A percentile compares a stretch with the other conserved stretches of the same genome.
Evolutionary conservation across 1,140 invertebrate species (phyloP).

Genomic region (Parapsyche elsis): DNA sequence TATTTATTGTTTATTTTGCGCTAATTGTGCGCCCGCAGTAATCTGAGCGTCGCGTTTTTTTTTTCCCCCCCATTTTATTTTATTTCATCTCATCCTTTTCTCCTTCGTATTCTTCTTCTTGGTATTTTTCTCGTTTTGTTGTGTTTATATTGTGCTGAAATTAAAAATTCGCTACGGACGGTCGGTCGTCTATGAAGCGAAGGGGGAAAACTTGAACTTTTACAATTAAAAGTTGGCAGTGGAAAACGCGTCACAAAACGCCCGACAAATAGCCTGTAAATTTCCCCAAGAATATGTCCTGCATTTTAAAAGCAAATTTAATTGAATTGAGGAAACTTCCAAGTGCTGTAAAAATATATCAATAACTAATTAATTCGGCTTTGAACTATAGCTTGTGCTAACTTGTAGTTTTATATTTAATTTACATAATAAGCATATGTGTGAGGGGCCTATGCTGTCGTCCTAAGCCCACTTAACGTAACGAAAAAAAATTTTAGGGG

Average conservation of each 20-base stretch:
- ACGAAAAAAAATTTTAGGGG: too few relatives aligned
- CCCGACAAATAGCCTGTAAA: background rate
- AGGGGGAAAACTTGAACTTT: conserved; percentile 7
- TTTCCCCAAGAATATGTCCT: background rate
- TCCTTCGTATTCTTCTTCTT: background rate
- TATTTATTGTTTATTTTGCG: conserved; percentile 1
- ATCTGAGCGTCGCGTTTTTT: too few relatives aligned
- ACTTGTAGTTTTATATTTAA: too few relatives aligned
- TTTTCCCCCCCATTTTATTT: background rate
- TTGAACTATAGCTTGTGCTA: too few relatives aligned
- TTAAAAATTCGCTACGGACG: background rate
- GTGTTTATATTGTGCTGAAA: background rate
- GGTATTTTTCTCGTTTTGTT: background rate
- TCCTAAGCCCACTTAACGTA: too few relatives aligned
- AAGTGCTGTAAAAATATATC: too few relatives aligned
- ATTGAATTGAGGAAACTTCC: background rate
- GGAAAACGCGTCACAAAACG: background rate
- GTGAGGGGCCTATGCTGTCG: too few relatives aligned
- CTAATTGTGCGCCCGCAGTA: background rate
- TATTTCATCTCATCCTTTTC: background rate
- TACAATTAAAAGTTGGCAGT: conserved; percentile 15
- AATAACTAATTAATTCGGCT: too few relatives aligned
- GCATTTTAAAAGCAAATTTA: conserved; percentile 8
- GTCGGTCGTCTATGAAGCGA: background rate
- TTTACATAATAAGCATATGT: too few relatives aligned